Percentiles rank a stretch among this genome's conserved stretches.
These are phyloP conservation scores for Plecturocebus donacophilus DNA, from an alignment of 2,113 vertebrate genomes.

Conservation along the genomic window DNA sequence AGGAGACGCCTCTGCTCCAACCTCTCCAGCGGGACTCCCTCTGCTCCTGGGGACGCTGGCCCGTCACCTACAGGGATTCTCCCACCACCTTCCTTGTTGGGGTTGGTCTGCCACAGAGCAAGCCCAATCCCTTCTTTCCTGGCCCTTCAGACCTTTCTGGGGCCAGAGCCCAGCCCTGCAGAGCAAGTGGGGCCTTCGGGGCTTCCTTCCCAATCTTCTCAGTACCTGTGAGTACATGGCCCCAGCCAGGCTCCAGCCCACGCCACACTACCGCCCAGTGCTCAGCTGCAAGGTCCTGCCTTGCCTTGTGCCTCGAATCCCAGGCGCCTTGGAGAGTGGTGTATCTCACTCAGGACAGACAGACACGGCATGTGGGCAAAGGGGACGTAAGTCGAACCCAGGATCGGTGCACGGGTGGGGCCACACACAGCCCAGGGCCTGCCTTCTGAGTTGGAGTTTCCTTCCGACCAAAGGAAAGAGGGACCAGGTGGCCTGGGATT, in stretches of 20 bases:
- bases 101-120: not conserved
- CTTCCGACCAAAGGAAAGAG: not conserved
- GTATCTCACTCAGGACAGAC: not conserved
- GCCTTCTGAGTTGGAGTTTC: not conserved
- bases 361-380: not conserved
- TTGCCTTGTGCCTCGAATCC: not conserved
- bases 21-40: no score
- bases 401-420: rapidly evolving
- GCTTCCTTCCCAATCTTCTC: not conserved
- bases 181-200: not conserved
- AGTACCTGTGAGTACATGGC: not conserved
- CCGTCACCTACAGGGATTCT: not conserved
- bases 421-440: no score
- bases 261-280: not conserved
- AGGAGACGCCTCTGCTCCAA: not conserved
- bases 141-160: no score
- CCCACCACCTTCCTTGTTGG: not conserved
- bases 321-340: not conserved
- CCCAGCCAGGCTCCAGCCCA: not conserved
- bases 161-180: not conserved
- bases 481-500: not conserved
- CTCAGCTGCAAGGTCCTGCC: not conserved
- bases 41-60: not conserved
- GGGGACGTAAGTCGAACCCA: not conserved
- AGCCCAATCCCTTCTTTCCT: not conserved